Base-by-base conservation (phyloP, 1,140 invertebrate species). In the Aphis craccivora region DNA sequence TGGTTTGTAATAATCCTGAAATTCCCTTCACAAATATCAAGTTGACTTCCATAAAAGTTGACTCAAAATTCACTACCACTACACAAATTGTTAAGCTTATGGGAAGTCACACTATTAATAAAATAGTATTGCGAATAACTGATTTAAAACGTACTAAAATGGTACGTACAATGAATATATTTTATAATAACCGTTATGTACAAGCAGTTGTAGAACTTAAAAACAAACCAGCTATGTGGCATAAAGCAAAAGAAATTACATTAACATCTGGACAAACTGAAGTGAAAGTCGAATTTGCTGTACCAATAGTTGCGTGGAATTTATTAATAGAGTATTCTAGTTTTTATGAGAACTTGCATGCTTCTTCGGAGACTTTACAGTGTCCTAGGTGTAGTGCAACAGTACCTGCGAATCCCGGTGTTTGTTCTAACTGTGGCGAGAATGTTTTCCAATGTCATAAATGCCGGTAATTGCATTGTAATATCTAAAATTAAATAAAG, bases 371-470 rank as follows among this genome's bases (percentile, higher is more conserved):
- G 95, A 99, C 98, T 14, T 95, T 99, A 22, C 99, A 99, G 95
- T 99, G 99, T 95, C 99, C 99, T 0, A 96, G 99, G 11, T 99
- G 99, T 95, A 99, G 98, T 94, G 98, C 99, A 14, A 98, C 98
- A 9, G 98, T 99, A 0, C 98, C 98, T 0, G 98, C 99, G 0
- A 99, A 99, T 96, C 99, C 99, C 0, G 99, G 99, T 2, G 98
- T 99, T 0, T 99, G 99, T 95, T 97, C 97, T 0, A 99, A 99
- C 95, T 99, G 99, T 95, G 99, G 99, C 6, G 99, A 99, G 95
- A 99, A 99, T 95, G 99, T 99, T 0, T 99, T 99, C 95, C 99
- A 99, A 95, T 99, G 99, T 95, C 98, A 99, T 95, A 99, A 99
- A 95, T 99, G 98, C 96, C 97, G 98, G 97, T 97, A 94, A 94